A percentile compares a stretch with the other conserved stretches of the same genome.
Evolutionary conservation across 1,140 invertebrate species (phyloP).

Genomic region (Spodoptera frugiperda): DNA sequence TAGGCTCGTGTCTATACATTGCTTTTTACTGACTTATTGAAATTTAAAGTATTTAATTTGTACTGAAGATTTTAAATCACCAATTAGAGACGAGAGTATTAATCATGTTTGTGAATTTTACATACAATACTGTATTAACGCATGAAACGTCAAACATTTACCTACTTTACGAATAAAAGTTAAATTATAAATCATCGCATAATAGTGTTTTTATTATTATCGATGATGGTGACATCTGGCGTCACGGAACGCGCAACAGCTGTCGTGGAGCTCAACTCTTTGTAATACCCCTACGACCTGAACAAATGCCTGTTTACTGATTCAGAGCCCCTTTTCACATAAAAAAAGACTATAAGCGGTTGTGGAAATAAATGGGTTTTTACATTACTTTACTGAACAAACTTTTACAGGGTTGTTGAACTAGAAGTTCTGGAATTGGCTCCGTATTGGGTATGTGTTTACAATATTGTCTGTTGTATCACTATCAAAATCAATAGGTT

Average conservation of each 20-base stretch:
- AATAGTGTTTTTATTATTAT: constrained; percentile 66
- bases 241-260: constrained; percentile 58
- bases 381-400: constrained; percentile 3
- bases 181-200: constrained; percentile 58
- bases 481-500: background rate
- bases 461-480: too few species aligned
- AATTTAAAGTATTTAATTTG: too few species aligned
- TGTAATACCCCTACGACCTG: constrained; percentile 52
- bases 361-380: constrained; percentile 25
- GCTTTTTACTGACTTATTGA: too few species aligned
- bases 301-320: constrained; percentile 55
- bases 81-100: too few species aligned
- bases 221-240: constrained; percentile 58
- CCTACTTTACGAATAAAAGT: constrained; percentile 32
- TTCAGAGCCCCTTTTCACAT: constrained; percentile 54
- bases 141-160: constrained; percentile 1
- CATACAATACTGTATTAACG: background rate
- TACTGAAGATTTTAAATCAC: too few species aligned
- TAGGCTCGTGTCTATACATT: too few species aligned
- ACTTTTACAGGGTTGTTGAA: constrained; percentile 9
- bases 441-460: background rate
- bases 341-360: constrained; percentile 37
- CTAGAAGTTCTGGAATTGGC: background rate
- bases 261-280: constrained; percentile 57
- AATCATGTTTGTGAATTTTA: background rate